These are phyloP conservation scores for Anoplius nigerrimus DNA, from an alignment of 2,888 invertebrate species.

Conservation along the genomic window DNA sequence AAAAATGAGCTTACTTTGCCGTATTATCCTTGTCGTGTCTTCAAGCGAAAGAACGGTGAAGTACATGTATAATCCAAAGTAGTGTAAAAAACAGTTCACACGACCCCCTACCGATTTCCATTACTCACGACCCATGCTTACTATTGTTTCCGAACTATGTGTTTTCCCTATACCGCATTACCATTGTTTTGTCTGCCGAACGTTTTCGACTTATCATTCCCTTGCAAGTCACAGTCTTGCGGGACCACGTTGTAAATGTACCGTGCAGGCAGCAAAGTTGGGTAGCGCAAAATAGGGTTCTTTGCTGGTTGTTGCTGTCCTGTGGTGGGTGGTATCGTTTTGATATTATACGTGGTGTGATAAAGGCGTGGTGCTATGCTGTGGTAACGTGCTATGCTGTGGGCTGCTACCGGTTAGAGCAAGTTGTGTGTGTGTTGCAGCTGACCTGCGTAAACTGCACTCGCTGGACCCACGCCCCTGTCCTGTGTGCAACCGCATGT, in stretches of 20 bases:
- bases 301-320: constrained; percentile 76
- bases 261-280: constrained; percentile 68
- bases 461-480: constrained; percentile 79
- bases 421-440: constrained; percentile 76
- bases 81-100: constrained; percentile 13
- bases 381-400: constrained; percentile 61
- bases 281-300: constrained; percentile 69
- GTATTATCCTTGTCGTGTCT: no score
- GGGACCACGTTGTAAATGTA: constrained; percentile 46
- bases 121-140: constrained; percentile 39
- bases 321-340: constrained; percentile 72
- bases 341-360: constrained; percentile 52
- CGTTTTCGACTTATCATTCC: constrained; percentile 32
- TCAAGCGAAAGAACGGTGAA: no score
- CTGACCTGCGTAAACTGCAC: constrained; percentile 76
- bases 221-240: constrained; percentile 41
- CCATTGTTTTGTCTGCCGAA: constrained; percentile 39
- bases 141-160: constrained; percentile 41
- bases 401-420: constrained; percentile 72
- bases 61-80: not conserved
- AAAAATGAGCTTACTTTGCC: no score
- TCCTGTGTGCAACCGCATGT: constrained; percentile 80
- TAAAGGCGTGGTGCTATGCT: constrained; percentile 60
- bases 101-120: constrained; percentile 28
- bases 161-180: constrained; percentile 42